Percentiles rank a stretch among this genome's conserved stretches.
phyloP scores from a whole-genome alignment of 2,113 vertebrate species.

The Syngnathoides biaculeatus region DNA sequence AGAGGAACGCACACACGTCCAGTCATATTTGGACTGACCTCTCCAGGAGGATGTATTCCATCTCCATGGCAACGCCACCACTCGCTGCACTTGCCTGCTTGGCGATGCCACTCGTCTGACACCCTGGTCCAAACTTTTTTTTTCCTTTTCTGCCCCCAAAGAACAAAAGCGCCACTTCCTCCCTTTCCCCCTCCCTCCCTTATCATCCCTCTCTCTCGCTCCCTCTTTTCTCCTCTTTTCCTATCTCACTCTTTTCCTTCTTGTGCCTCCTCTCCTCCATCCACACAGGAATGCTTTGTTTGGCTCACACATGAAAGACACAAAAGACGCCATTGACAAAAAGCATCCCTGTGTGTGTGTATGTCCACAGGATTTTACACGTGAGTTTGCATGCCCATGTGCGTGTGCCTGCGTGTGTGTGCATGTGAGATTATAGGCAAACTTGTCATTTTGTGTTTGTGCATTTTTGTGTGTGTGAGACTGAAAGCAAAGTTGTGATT shows the following conservation, averaged over 20 bases:
- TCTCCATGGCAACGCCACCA: slow-evolving; percentile 54
- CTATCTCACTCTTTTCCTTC: slow-evolving; percentile 21
- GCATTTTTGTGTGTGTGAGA: slow-evolving; percentile 7
- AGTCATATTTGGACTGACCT: slow-evolving; percentile 44
- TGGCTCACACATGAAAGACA: slow-evolving; percentile 66
- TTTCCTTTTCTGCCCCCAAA: slow-evolving; percentile 16
- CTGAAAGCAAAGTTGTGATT: not conserved
- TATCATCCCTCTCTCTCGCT: slow-evolving; percentile 11
- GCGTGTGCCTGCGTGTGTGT: slow-evolving; percentile 2
- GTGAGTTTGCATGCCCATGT: slow-evolving; percentile 33
- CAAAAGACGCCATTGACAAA: slow-evolving; percentile 74
- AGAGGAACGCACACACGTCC: slow-evolving; percentile 5
- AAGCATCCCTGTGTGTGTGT: slow-evolving; percentile 48
- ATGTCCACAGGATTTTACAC: slow-evolving; percentile 10
- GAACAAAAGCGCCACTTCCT: slow-evolving; percentile 41
- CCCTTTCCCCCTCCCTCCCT: slow-evolving; percentile 19
- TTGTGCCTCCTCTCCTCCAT: slow-evolving; percentile 28
- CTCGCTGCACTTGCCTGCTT: slow-evolving; percentile 30
- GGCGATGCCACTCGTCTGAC: slow-evolving; percentile 20
- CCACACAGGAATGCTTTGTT: slow-evolving; percentile 77
- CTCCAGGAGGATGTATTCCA: slow-evolving; percentile 56
- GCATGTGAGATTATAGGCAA: not conserved
- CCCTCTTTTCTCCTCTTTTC: slow-evolving; percentile 12
- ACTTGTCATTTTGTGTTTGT: slow-evolving; percentile 8
- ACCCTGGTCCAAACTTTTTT: slow-evolving; percentile 52